Evolutionary conservation across 2,888 invertebrate species (phyloP).

Genomic region (Antheraea yamamai): DNA sequence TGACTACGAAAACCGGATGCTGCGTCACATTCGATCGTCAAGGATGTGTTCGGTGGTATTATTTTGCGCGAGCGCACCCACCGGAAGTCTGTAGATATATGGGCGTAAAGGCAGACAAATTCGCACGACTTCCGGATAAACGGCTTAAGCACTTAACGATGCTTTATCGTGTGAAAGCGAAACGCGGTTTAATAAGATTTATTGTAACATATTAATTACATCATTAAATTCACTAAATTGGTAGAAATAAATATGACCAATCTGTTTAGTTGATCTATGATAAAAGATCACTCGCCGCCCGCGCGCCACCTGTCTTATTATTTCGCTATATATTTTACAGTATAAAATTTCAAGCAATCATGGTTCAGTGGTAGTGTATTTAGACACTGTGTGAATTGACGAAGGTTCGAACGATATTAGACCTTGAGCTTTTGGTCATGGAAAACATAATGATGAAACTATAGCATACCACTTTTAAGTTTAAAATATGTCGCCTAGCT

Average conservation of each 20-base stretch:
- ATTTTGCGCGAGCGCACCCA: slow-evolving; percentile 19
- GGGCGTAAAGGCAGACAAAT: slow-evolving; percentile 70
- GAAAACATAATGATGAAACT: too few relatives aligned
- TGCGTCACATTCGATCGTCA: not conserved
- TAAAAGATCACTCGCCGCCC: not conserved
- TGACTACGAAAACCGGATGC: not conserved
- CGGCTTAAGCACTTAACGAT: not conserved
- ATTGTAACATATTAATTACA: not conserved
- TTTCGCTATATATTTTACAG: not conserved
- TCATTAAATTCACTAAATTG: not conserved
- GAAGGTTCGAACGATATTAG: too few relatives aligned
- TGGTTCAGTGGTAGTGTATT: too few relatives aligned
- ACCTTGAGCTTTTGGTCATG: too few relatives aligned
- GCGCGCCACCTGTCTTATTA: not conserved
- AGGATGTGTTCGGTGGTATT: not conserved
- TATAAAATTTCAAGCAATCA: not conserved
- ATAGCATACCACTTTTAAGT: too few relatives aligned
- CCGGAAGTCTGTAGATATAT: slow-evolving; percentile 66
- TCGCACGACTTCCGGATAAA: slow-evolving; percentile 59
- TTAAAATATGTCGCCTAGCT: too few relatives aligned
- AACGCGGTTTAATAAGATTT: not conserved
- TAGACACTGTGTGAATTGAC: too few relatives aligned
- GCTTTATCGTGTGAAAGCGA: not conserved
- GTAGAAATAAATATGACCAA: not conserved
- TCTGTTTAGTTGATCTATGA: not conserved